Percentiles rank a stretch among this genome's conserved stretches.
Evolutionary conservation across 2,888 invertebrate genomes (phyloP).

Genomic region (Sarcophaga variegata): DNA sequence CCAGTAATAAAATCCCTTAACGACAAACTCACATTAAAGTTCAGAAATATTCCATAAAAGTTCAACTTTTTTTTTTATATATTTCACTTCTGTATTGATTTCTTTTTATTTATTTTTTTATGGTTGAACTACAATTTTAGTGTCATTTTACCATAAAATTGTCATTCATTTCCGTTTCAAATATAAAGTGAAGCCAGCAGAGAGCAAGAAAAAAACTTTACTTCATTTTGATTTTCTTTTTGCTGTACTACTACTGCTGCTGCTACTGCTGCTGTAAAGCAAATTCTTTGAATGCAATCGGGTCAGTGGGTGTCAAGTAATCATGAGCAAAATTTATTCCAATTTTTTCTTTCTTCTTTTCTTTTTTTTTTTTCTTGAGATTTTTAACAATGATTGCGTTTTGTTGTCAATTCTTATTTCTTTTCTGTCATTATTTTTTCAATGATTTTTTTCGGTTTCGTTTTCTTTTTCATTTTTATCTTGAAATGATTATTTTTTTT

Average conservation of each 20-base stretch:
- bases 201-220: not conserved
- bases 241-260: not conserved
- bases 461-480: not conserved
- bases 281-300: slow-evolving; percentile 45
- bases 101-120: not conserved
- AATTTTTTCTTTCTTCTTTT: slow-evolving; percentile 15
- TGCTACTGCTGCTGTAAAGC: not conserved
- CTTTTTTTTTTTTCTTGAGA: not conserved
- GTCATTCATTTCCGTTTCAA: slow-evolving; percentile 45
- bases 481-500: slow-evolving; percentile 10
- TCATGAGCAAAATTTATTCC: slow-evolving; percentile 53
- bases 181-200: not conserved
- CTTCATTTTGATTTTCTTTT: slow-evolving; percentile 1
- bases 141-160: slow-evolving; percentile 40
- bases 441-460: no score
- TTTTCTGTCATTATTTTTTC: not conserved
- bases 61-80: not conserved
- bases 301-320: slow-evolving; percentile 68
- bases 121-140: slow-evolving; percentile 17
- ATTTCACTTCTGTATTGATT: not conserved
- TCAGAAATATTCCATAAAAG: not conserved
- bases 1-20: no score
- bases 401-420: slow-evolving; percentile 56
- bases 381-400: slow-evolving; percentile 61
- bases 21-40: not conserved